Evolutionary conservation across 2,797 vertebrate species (phyloP).

Genomic region (Dicrostonyx torquatus): DNA sequence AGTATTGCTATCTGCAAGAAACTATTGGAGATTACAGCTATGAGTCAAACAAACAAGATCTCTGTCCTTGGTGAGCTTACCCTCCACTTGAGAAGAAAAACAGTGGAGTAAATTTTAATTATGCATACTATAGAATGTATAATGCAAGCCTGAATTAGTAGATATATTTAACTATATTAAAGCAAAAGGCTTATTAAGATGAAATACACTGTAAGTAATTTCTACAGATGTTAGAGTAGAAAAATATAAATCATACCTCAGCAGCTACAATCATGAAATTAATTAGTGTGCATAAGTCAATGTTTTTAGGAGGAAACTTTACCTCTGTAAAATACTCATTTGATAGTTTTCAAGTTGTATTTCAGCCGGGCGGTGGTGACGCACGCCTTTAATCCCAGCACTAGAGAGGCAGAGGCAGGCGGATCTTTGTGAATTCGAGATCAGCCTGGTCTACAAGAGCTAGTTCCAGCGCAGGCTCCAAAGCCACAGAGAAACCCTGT

Average conservation of each 20-base stretch:
- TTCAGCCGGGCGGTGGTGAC: too few species aligned
- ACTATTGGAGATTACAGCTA: background rate
- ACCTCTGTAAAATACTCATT: background rate
- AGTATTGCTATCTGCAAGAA: background rate
- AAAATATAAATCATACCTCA: background rate
- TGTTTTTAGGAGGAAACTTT: constrained; percentile 14
- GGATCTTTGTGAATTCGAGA: too few species aligned
- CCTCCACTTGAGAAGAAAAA: background rate
- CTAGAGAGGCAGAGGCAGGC: too few species aligned
- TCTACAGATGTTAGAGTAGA: background rate
- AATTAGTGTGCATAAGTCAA: background rate
- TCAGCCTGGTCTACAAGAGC: too few species aligned
- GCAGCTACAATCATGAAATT: background rate
- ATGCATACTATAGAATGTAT: background rate
- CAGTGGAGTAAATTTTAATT: background rate
- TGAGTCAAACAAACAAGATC: constrained; percentile 1
- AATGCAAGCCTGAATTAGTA: background rate
- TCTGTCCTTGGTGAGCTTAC: background rate
- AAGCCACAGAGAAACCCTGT: too few species aligned
- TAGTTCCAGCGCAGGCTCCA: too few species aligned
- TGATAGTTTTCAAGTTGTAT: background rate
- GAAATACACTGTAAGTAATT: constrained; percentile 5
- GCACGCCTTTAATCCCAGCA: too few species aligned
- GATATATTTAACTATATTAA: constrained; percentile 5
- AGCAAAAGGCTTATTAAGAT: background rate